Conservation (phyloP, 23 tunicate genomes). For the Diplosoma virens region DNA sequence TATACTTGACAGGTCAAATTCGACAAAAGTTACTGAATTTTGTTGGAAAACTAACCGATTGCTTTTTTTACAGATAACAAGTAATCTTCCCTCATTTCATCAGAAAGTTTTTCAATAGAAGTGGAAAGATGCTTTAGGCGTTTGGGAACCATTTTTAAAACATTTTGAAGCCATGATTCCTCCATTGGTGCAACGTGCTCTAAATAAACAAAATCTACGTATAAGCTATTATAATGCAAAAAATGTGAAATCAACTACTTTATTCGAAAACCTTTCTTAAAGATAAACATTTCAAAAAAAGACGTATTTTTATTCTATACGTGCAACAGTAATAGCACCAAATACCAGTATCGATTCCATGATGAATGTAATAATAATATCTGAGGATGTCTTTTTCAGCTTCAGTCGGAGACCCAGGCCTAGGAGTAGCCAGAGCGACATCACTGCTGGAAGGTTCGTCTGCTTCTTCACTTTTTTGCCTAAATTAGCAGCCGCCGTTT, state of each 20-base stretch:
- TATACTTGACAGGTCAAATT: no score
- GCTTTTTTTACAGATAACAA: slow-evolving; percentile 96
- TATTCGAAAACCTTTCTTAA: neutral
- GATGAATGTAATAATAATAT: slow-evolving; percentile 93
- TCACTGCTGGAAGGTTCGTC: slow-evolving; percentile 42
- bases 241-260: neutral
- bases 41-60: slow-evolving; percentile 79
- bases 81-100: slow-evolving; percentile 99
- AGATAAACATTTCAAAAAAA: neutral
- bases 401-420: slow-evolving; percentile 88
- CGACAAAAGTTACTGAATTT: no score
- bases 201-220: neutral
- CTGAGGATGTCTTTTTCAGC: slow-evolving; percentile 90
- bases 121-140: slow-evolving; percentile 61
- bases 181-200: slow-evolving; percentile 99
- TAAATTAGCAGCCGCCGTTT: slow-evolving; percentile 10
- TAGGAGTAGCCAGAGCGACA: slow-evolving; percentile 16
- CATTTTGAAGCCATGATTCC: slow-evolving; percentile 87
- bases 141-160: slow-evolving; percentile 85
- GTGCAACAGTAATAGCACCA: neutral
- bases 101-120: slow-evolving; percentile 78
- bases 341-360: slow-evolving; percentile 94
- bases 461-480: slow-evolving; percentile 78
- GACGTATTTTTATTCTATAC: neutral
- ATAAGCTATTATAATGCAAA: neutral